Percentiles rank a stretch among this genome's conserved stretches.
These are phyloP conservation scores for Aphaenogaster ashmeadi DNA, from an alignment of 1,140 invertebrate genomes.

Conservation along the genomic window DNA sequence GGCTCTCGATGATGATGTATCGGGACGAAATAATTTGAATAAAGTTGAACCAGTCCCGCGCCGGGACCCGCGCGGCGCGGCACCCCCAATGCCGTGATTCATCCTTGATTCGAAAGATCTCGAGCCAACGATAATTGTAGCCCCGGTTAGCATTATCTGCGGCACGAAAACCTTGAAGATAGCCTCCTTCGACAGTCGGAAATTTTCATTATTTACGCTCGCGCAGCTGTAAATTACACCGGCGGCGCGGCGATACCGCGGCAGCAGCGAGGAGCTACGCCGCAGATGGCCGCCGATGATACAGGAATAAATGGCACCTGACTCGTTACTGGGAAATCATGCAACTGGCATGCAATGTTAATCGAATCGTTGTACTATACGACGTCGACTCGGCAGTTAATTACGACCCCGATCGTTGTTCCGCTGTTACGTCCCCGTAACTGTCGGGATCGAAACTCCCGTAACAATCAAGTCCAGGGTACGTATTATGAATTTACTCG, in stretches of 20 bases:
- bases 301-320: conserved; percentile 55
- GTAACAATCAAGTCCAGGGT: neutral
- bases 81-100: conserved; percentile 46
- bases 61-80: neutral
- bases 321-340: conserved; percentile 60
- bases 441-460: neutral
- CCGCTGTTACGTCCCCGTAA: neutral
- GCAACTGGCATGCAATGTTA: conserved; percentile 59
- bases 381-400: conserved; percentile 8
- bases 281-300: conserved; percentile 49
- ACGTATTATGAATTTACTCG: too few species aligned
- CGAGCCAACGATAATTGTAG: conserved; percentile 51
- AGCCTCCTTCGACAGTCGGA: conserved; percentile 37
- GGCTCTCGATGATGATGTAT: conserved; percentile 73
- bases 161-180: conserved; percentile 26
- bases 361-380: conserved; percentile 32
- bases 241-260: too few species aligned
- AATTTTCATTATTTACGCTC: conserved; percentile 68
- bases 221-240: conserved; percentile 31
- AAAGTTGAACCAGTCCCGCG: conserved; percentile 43
- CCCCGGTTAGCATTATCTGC: conserved; percentile 56
- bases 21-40: conserved; percentile 69
- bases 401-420: conserved; percentile 16
- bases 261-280: neutral
- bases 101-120: conserved; percentile 60